Conservation (phyloP, 1,140 invertebrate species). For the Diuraphis noxia region DNA sequence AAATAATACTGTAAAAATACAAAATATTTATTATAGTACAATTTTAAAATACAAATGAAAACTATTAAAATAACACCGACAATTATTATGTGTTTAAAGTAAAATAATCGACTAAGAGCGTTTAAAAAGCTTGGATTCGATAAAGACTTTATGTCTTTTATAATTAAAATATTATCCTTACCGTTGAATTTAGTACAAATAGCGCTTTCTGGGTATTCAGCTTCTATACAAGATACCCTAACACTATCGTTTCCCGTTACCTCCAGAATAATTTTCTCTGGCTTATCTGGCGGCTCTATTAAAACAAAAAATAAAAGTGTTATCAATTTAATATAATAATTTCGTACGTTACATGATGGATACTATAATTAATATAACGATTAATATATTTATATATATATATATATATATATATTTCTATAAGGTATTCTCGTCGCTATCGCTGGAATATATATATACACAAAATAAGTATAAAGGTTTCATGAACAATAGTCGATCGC, state of each 20-base stretch:
- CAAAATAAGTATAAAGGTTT: neutral
- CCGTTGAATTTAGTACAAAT: conserved; percentile 90
- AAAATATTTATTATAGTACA: neutral
- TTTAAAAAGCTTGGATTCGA: neutral
- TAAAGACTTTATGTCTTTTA: neutral
- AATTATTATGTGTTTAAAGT: neutral
- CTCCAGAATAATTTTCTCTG: conserved; percentile 76
- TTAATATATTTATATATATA: too few species aligned
- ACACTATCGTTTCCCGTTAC: conserved; percentile 81
- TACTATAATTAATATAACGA: neutral
- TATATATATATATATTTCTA: too few species aligned
- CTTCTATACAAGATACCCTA: conserved; percentile 74
- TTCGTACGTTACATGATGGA: neutral
- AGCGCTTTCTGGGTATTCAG: conserved; percentile 68
- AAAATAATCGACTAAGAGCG: neutral
- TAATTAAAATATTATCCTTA: conserved; percentile 60
- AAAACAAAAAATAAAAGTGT: conserved; percentile 52
- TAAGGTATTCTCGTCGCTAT: neutral
- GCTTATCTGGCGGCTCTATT: conserved; percentile 76
- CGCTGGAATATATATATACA: neutral
- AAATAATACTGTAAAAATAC: neutral
- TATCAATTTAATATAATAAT: neutral
- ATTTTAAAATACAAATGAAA: neutral
- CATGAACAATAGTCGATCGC: neutral
- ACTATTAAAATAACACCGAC: neutral